Evolutionary conservation across 2,113 vertebrate species (phyloP).

Genomic region (Capricornis sumatraensis): DNA sequence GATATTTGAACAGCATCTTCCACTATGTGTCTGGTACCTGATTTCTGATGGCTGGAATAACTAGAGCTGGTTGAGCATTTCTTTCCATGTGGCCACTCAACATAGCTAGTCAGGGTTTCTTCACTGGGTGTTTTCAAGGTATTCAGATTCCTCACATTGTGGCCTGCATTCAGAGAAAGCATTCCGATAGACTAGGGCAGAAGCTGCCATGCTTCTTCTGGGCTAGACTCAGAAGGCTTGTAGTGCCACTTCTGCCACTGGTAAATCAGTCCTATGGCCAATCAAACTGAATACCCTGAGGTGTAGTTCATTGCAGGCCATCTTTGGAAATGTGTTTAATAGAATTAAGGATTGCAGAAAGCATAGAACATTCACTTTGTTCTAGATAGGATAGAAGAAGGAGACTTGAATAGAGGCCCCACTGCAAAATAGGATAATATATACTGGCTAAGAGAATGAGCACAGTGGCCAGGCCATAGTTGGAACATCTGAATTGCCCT

Average conservation of each 20-base stretch:
- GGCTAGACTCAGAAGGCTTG: no score
- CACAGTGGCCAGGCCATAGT: rapidly evolving
- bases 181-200: background rate
- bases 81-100: background rate
- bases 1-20: background rate
- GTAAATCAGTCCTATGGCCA: background rate
- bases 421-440: background rate
- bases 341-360: background rate
- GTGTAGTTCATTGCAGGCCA: background rate
- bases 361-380: background rate
- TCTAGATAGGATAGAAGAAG: background rate
- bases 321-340: background rate
- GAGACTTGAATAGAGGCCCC: background rate
- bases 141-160: background rate
- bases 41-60: background rate
- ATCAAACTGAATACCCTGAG: background rate
- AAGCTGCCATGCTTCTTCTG: background rate
- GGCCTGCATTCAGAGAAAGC: background rate
- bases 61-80: background rate
- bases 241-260: background rate
- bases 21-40: background rate
- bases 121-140: background rate
- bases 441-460: no score
- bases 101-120: background rate
- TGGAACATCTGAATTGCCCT: rapidly evolving